phyloP scores from a whole-genome alignment of 2,113 vertebrate species.

The Uria aalge region DNA sequence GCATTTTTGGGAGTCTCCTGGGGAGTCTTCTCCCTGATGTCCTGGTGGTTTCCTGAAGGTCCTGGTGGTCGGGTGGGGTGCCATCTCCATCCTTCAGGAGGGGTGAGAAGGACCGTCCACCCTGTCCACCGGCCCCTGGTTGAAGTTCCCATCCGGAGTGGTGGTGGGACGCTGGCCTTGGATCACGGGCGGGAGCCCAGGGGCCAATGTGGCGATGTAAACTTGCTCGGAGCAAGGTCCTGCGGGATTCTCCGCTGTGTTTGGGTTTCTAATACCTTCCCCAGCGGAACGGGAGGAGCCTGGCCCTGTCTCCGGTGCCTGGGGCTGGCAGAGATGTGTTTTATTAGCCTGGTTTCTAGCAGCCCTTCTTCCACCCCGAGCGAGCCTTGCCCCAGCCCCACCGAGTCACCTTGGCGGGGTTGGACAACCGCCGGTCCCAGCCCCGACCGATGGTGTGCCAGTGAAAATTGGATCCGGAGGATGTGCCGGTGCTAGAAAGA shows the following conservation, averaged over 20 bases:
- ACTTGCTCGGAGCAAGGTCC: not conserved
- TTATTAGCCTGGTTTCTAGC: not conserved
- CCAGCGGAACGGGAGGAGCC: not conserved
- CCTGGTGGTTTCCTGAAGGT: not conserved
- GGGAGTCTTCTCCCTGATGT: not conserved
- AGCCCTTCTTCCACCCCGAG: not conserved
- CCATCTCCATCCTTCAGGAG: not conserved
- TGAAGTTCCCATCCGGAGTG: not conserved
- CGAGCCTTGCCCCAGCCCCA: not conserved
- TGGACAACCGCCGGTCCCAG: not conserved
- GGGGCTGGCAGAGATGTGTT: not conserved
- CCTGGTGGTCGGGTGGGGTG: not conserved
- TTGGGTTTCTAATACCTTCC: not conserved
- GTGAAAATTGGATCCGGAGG: not conserved
- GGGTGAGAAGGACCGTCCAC: not conserved
- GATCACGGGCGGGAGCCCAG: not conserved
- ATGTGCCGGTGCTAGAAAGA: not conserved
- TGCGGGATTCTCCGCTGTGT: not conserved
- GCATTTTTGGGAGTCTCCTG: not conserved
- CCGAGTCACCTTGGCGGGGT: not conserved
- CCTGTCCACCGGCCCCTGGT: accelerated
- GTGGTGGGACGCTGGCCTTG: accelerated
- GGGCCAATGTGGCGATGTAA: not conserved
- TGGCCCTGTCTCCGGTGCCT: not conserved
- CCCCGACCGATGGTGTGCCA: not conserved